phyloP scores from a whole-genome alignment of 2,797 vertebrate species.

The Phataginus tetradactyla region DNA sequence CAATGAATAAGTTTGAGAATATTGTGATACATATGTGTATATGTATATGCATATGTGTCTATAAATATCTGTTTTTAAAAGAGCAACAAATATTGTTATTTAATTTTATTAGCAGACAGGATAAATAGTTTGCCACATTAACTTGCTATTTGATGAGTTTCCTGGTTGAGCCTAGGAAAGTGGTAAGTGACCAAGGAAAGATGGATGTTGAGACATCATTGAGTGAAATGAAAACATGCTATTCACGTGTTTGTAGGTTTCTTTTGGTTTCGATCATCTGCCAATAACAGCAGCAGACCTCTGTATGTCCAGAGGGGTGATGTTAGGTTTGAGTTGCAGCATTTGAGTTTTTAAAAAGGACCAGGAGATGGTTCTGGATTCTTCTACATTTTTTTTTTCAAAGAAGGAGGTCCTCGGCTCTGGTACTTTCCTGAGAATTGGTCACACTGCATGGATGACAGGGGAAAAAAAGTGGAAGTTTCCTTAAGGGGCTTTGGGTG shows the following conservation, averaged over 20 bases:
- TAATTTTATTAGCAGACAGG: not conserved
- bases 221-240: not conserved
- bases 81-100: not conserved
- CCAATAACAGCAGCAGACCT: not conserved
- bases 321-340: not conserved
- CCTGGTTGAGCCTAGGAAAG: not conserved
- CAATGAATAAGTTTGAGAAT: not conserved
- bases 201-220: not conserved
- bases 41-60: not conserved
- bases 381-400: not conserved
- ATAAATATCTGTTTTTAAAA: not conserved
- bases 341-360: not conserved
- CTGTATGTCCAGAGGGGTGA: not conserved
- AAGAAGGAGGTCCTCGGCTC: not conserved
- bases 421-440: not conserved
- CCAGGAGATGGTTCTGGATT: not conserved
- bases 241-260: not conserved
- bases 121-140: not conserved
- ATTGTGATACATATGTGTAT: not conserved
- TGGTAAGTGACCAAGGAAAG: not conserved
- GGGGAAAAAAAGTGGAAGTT: not conserved
- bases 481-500: not conserved
- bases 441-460: not conserved
- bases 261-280: not conserved
- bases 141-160: not conserved